Evolutionary conservation across 2,113 vertebrate species (phyloP).

Genomic region (Hyperopisus bebe): DNA sequence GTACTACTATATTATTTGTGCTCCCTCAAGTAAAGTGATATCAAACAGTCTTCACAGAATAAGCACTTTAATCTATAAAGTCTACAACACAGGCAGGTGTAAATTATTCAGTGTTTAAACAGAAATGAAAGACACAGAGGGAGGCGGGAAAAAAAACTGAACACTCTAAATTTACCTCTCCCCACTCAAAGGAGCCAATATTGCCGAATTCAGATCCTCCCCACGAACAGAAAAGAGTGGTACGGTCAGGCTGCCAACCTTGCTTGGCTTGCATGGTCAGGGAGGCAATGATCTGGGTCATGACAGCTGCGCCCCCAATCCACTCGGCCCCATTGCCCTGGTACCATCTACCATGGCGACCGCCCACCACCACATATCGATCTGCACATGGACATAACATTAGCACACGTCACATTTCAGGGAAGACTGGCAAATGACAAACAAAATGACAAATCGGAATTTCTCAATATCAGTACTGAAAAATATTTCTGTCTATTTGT

Average conservation of each 20-base stretch:
- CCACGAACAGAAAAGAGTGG: conserved; percentile 82
- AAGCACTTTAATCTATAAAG: not conserved
- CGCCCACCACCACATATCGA: conserved; percentile 76
- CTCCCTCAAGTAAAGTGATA: not conserved
- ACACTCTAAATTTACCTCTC: conserved; percentile 68
- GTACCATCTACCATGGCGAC: conserved; percentile 60
- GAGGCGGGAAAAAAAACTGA: not conserved
- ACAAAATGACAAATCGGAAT: not conserved
- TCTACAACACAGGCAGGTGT: not conserved
- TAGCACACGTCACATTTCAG: not conserved
- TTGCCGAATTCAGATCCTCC: conserved; percentile 76
- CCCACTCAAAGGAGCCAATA: conserved; percentile 89
- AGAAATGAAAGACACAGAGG: conserved; percentile 1
- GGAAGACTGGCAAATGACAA: not conserved
- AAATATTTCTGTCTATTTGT: not conserved
- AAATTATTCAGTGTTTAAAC: not conserved
- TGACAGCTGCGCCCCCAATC: conserved; percentile 70
- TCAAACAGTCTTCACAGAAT: not conserved
- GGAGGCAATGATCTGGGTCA: conserved; percentile 73
- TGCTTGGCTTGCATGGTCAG: conserved; percentile 65
- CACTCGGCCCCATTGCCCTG: conserved; percentile 53
- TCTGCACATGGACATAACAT: conserved; percentile 59
- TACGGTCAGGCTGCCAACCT: conserved; percentile 80
- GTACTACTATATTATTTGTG: not conserved
- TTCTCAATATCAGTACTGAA: not conserved